Evolutionary conservation across 2,113 vertebrate genomes (phyloP).

Genomic region (Hyperoodon ampullatus): DNA sequence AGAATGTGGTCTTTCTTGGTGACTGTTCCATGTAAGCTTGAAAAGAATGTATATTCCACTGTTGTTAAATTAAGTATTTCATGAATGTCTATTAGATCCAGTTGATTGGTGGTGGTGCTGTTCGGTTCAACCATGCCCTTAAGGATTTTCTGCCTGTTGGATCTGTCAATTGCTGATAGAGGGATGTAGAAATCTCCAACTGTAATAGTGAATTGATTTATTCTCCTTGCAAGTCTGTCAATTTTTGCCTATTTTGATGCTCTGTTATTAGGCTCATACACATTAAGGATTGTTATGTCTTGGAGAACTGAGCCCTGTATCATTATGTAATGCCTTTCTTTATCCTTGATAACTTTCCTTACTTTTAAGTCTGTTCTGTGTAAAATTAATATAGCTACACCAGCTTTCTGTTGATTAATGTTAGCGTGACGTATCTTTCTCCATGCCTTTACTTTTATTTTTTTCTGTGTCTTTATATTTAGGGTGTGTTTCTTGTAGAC

Average conservation of each 20-base stretch:
- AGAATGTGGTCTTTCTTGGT: neutral
- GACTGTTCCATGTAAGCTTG: neutral
- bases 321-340: no score
- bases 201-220: neutral
- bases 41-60: neutral
- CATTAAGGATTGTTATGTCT: no score
- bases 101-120: neutral
- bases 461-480: no score
- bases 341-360: no score
- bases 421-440: no score
- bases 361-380: no score
- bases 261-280: neutral
- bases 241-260: neutral
- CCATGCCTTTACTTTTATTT: no score
- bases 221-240: neutral
- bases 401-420: no score
- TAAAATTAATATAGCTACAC: no score
- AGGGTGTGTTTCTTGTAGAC: no score
- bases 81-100: neutral
- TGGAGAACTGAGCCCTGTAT: no score
- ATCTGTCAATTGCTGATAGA: neutral
- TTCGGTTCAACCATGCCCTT: neutral
- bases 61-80: neutral
- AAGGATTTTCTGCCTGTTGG: neutral
- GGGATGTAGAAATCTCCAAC: neutral